phyloP scores from a whole-genome alignment of 2,888 invertebrate genomes.

The Linhomoeus sp. region DNA sequence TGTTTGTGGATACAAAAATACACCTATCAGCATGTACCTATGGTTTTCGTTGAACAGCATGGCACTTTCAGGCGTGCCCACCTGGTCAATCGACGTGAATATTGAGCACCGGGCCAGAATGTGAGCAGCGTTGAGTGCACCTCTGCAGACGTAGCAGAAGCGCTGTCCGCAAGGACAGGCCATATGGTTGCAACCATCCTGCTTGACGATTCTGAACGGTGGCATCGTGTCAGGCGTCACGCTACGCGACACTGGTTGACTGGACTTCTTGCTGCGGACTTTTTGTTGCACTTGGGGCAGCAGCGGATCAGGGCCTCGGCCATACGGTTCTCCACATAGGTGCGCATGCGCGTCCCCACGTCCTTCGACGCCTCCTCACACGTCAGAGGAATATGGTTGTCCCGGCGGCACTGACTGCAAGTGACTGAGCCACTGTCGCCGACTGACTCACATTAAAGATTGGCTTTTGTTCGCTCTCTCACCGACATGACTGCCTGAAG shows the following conservation, averaged over 20 bases:
- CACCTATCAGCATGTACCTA: not conserved
- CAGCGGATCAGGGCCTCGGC: conserved; percentile 32
- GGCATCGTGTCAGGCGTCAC: too few relatives aligned
- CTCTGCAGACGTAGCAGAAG: conserved; percentile 40
- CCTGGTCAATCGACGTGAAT: not conserved
- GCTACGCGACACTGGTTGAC: too few relatives aligned
- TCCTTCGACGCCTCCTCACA: conserved; percentile 36
- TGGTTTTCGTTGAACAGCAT: not conserved
- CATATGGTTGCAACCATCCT: conserved; percentile 41
- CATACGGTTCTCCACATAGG: conserved; percentile 39
- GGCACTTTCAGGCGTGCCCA: too few relatives aligned
- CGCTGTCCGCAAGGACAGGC: conserved; percentile 37
- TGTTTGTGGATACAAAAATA: too few relatives aligned
- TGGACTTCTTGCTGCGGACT: too few relatives aligned
- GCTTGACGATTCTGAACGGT: conserved; percentile 34
- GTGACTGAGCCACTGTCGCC: too few relatives aligned
- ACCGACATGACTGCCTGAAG: conserved; percentile 39
- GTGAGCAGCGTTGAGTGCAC: conserved; percentile 12
- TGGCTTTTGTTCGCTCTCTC: not conserved
- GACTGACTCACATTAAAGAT: too few relatives aligned
- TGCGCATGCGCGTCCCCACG: conserved; percentile 30
- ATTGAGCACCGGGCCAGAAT: not conserved
- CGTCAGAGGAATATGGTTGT: conserved; percentile 37
- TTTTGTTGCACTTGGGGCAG: conserved; percentile 3
- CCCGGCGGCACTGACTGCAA: conserved; percentile 34